Base-by-base conservation (phyloP, 2,888 invertebrate genomes). In the Drosophila hamatofila region DNA sequence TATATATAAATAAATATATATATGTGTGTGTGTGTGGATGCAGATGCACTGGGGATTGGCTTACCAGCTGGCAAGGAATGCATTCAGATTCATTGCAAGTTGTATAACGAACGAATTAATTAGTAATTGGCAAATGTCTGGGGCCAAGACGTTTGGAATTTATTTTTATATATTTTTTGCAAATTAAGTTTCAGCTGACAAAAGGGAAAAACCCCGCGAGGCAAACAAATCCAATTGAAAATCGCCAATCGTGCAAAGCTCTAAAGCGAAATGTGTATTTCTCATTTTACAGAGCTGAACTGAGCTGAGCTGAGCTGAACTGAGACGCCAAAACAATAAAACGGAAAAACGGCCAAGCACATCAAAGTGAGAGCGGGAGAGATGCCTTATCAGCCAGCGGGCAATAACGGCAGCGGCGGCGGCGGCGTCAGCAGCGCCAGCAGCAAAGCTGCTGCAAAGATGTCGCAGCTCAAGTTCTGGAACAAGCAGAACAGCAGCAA, bases 401-500 rank as follows among this genome's bases (percentile, higher is more conserved):
- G 76, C 46, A 84, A 88, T 37, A 84, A 73, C 78, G 68, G 78
- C 49, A 75, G 78, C 41, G 51, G 49, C 49, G 51, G 48, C 27
- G 48, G 49, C 30, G 30, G 18, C 30, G 49, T 49, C 49, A 49
- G 49, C 49, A 49, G 49, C 30, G 49, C 62, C 12, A 75, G 80
- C 63, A 79, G 77, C 59, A 81, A 78, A 55, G 70, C 86, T 49
- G 80, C 86, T 46, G 80, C 88, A 69, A 91, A 90, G 87, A 95
- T 95, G 95, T 94, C 95, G 73, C 95, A 94, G 93, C 93, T 95
- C 91, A 94, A 95, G 90, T 95, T 95, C 93, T 95, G 95, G 95
- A 95, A 95, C 92, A 95, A 95, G 71, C 94, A 93, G 80, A 93
- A 94, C 78, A 94, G 94, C 79, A 92, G 90, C 93, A 94, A 88